A percentile compares a stretch with the other conserved stretches of the same genome.
These are phyloP conservation scores for Formica aserva DNA, from an alignment of 2,888 invertebrate genomes.

Conservation along the genomic window DNA sequence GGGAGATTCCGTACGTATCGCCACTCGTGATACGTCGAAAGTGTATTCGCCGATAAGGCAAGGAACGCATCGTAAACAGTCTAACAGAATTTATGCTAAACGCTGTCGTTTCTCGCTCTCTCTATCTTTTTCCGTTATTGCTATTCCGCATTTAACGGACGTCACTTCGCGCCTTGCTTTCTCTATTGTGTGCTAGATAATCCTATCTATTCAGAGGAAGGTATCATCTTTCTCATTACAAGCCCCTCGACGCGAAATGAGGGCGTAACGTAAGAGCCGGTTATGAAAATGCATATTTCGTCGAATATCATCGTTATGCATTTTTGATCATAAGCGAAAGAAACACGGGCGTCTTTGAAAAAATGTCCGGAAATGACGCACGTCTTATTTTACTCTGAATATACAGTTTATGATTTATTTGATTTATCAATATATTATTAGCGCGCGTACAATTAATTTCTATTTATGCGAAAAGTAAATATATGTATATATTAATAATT, in stretches of 20 bases:
- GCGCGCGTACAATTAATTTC: background rate
- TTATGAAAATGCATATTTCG: constrained; percentile 60
- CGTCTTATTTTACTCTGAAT: background rate
- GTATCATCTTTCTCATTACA: constrained; percentile 73
- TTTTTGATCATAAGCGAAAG: constrained; percentile 51
- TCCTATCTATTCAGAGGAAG: constrained; percentile 49
- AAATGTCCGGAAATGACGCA: background rate
- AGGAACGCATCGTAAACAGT: constrained; percentile 59
- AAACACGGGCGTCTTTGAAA: background rate
- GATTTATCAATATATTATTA: background rate
- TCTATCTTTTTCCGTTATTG: constrained; percentile 41
- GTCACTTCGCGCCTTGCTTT: constrained; percentile 31
- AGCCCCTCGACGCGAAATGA: constrained; percentile 45
- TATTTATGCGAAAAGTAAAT: background rate
- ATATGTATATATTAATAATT: background rate
- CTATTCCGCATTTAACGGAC: constrained; percentile 64
- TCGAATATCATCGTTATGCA: constrained; percentile 28
- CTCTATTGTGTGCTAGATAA: constrained; percentile 65
- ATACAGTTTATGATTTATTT: background rate
- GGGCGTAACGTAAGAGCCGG: constrained; percentile 71
- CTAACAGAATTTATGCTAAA: constrained; percentile 54
- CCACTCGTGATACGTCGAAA: constrained; percentile 44
- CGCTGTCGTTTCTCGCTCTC: constrained; percentile 44
- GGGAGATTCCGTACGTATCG: background rate
- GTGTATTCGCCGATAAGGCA: constrained; percentile 64